A percentile compares a stretch with the other conserved stretches of the same genome.
These are phyloP conservation scores for Drosophila niveifrons DNA, from an alignment of 2,888 invertebrate genomes.

Conservation along the genomic window DNA sequence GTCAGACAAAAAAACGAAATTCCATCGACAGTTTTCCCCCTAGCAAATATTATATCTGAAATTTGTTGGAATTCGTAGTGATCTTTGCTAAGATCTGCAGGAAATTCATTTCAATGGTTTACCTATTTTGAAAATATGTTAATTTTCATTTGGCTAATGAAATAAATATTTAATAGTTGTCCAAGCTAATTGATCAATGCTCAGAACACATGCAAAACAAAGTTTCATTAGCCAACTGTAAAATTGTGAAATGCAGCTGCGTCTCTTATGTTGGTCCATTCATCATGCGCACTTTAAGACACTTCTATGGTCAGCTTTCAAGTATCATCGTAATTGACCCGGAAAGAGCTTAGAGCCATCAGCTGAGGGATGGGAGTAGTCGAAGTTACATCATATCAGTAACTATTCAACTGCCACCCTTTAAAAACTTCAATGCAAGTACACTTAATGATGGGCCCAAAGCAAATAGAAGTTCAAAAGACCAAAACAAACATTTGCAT, in stretches of 20 bases:
- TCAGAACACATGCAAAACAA: slow-evolving; percentile 6
- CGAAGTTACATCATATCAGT: slow-evolving; percentile 26
- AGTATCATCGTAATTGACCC: slow-evolving; percentile 58
- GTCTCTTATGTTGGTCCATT: slow-evolving; percentile 25
- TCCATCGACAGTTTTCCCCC: not conserved
- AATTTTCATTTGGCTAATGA: slow-evolving; percentile 1
- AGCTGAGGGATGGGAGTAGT: slow-evolving; percentile 12
- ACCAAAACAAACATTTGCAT: slow-evolving; percentile 45
- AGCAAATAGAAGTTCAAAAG: slow-evolving; percentile 53
- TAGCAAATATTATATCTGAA: not conserved
- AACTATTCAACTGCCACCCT: slow-evolving; percentile 1
- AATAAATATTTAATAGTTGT: slow-evolving; percentile 4
- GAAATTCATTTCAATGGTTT: not conserved
- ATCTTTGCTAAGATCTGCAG: not conserved
- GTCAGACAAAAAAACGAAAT: slow-evolving; percentile 22
- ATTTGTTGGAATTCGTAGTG: not conserved
- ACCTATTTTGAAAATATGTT: not conserved
- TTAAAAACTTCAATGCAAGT: slow-evolving; percentile 26
- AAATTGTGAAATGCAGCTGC: slow-evolving; percentile 12
- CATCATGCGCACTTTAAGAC: slow-evolving; percentile 42
- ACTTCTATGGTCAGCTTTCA: slow-evolving; percentile 31
- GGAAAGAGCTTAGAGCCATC: slow-evolving; percentile 50
- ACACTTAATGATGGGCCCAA: slow-evolving; percentile 56
- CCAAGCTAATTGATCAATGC: slow-evolving; percentile 35
- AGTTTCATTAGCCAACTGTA: slow-evolving; percentile 15